phyloP scores from a whole-genome alignment of 23 tunicate genomes.

The Trididemnum nubilum region DNA sequence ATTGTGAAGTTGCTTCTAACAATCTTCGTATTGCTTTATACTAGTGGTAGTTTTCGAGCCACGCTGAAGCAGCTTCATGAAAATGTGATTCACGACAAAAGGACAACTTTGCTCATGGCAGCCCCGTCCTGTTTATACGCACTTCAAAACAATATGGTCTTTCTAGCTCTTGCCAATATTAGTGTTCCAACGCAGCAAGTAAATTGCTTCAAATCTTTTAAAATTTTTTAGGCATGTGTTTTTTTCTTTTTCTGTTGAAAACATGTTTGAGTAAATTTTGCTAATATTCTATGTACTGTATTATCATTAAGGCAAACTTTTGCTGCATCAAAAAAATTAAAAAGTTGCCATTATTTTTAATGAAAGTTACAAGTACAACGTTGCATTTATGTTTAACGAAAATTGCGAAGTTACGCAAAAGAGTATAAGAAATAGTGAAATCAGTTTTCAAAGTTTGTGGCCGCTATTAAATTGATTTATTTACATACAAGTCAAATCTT shows the following conservation, averaged over 20 bases:
- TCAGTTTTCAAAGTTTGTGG: too few relatives aligned
- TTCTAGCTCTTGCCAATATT: conserved; percentile 43
- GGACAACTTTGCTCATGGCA: conserved; percentile 44
- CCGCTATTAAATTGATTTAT: too few relatives aligned
- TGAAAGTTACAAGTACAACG: too few relatives aligned
- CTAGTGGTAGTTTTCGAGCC: conserved; percentile 6
- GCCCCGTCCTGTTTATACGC: conserved; percentile 54
- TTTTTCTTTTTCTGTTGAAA: not conserved
- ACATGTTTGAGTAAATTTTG: not conserved
- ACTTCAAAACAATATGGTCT: conserved; percentile 57
- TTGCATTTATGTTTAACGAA: too few relatives aligned
- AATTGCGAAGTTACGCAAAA: too few relatives aligned
- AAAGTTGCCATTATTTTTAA: too few relatives aligned
- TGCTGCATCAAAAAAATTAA: too few relatives aligned
- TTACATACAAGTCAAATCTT: too few relatives aligned
- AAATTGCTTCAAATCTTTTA: too few relatives aligned
- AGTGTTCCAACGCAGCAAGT: conserved; percentile 71
- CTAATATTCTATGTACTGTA: not conserved
- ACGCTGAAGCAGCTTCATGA: not conserved
- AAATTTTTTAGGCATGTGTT: too few relatives aligned
- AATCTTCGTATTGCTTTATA: conserved; percentile 7
- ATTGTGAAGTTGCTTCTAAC: conserved; percentile 36
- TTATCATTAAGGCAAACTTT: too few relatives aligned
- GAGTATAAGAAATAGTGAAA: too few relatives aligned
- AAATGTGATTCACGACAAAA: conserved; percentile 33